Conservation (phyloP, 1,140 invertebrate species). For the Drosophila virilis region DNA sequence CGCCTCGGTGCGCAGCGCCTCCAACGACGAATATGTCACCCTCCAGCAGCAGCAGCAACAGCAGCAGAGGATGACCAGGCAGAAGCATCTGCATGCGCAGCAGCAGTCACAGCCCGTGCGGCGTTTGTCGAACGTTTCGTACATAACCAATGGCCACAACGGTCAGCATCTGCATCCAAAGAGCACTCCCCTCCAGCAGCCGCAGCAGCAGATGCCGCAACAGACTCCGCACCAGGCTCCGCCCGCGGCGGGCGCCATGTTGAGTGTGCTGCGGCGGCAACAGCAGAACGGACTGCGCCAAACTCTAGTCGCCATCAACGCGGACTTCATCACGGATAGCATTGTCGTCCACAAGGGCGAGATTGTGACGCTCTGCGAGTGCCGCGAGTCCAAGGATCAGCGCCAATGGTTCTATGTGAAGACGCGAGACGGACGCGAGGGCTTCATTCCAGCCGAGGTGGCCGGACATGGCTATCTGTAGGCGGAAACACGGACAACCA, state of each 20-base stretch:
- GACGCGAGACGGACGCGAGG: slow-evolving; percentile 88
- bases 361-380: slow-evolving; percentile 88
- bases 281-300: slow-evolving; percentile 84
- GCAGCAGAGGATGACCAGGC: slow-evolving; percentile 12
- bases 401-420: slow-evolving; percentile 90
- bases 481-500: slow-evolving; percentile 39
- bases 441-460: slow-evolving; percentile 91
- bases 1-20: slow-evolving; percentile 59
- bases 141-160: slow-evolving; percentile 80
- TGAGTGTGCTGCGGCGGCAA: slow-evolving; percentile 53
- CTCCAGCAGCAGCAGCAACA: slow-evolving; percentile 32
- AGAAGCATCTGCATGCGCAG: slow-evolving; percentile 41
- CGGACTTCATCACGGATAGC: slow-evolving; percentile 87
- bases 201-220: slow-evolving; percentile 18
- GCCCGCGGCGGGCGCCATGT: slow-evolving; percentile 28
- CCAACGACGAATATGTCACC: slow-evolving; percentile 79
- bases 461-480: slow-evolving; percentile 90
- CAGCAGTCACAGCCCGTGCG: slow-evolving; percentile 45
- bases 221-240: background rate
- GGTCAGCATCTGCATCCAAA: slow-evolving; percentile 81
- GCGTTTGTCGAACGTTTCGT: slow-evolving; percentile 65
- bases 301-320: slow-evolving; percentile 88
- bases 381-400: slow-evolving; percentile 84
- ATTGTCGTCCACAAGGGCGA: slow-evolving; percentile 89
- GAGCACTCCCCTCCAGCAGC: slow-evolving; percentile 45